Base-by-base conservation (phyloP, 2,888 invertebrate genomes). In the Creontiades dilutus region DNA sequence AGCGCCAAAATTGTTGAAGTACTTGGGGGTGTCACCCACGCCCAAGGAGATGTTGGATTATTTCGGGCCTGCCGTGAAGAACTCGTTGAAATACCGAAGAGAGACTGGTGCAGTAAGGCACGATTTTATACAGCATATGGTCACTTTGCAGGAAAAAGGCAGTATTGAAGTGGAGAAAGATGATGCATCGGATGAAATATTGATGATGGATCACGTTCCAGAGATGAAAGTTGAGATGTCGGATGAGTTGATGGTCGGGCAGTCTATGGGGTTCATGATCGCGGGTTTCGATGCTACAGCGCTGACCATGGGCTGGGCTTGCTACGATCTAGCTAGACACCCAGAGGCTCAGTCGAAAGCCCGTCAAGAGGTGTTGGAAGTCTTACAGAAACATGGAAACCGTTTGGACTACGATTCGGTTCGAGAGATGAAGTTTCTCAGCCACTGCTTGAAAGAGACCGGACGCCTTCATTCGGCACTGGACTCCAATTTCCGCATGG, bases 201-300 rank as follows among this genome's bases (percentile, higher is more conserved):
- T 28, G 76, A n/a, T 27, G 28, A 76, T 28, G 28, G 76, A 76
- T 11, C 46, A n/a, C 27, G 76, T 27, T 3, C 76, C 76, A n/a
- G 76, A 76, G 12, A 76, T 28, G 76, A 76, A 76, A 28, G 76
- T 76, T 0, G 76, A 76, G 28, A 76, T 76, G 76, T 76, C 76
- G 0, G 76, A 76, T n/a, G 76, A 76, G 4, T n/a, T 76, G 37
- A 92, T 94, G 16, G 93, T 93, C 0, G 94, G 94, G 0, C 94
- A 94, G 91, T 94, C 94, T 0, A 94, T 95, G 93, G 92, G 95
- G 23, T 95, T 95, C 92, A 94, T 95, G 93, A 93, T 94, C 16
- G 95, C 95, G 16, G 96, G 96, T 0, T 95, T 95, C 91, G 95
- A 95, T 92, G 95, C 96, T 0, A 95, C 95, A 0, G 95, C 96